Evolutionary conservation across 1,140 invertebrate genomes (phyloP), one percentile per base, ranked within the genome.

Genomic region (Philotrypesis tridentata): DNA sequence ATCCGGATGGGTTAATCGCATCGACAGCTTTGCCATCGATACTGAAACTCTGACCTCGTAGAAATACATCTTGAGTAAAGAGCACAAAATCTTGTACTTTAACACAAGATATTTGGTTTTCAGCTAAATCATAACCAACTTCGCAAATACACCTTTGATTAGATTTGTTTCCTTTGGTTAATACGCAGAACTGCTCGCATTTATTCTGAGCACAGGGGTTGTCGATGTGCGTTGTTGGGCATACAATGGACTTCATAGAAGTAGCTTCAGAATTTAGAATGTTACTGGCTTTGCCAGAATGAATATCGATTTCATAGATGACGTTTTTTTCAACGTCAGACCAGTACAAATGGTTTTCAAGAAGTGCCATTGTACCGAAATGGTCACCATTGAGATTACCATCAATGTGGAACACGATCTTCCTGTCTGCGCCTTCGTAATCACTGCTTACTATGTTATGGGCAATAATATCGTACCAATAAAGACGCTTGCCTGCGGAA

Each of bases 141-240:
- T 75, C n/a, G 23, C 79, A 81, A 17, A 21, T 23, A 25, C 79
- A 81, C 21, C 11, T 75, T n/a, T 11, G 31, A 27, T 79, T 79
- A 12, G 9, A 2, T 0, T 37, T 9, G 7, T 8, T 75, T 2
- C 21, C 68, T n/a, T 21, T 55, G 1, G 79, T 75, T 21, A 65
- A 33, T 25, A 81, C 11, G n/a, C n/a, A 81, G 1, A 81, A 1
- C 0, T 81, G 37, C 17, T 68, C 25, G 17, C 79, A 81, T 23
- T 81, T 81, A 4, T 68, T 60, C 0, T 12, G 23, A 1, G 6
- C 37, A n/a, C 79, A 81, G 0, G 79, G 72, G 17, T 65, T 75
- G 6, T 8, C n/a, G n/a, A 11, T 0, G 21, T 4, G 7, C 2
- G 5, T n/a, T n/a, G n/a, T 0, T 37, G 25, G n/a, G 2, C 72